These are phyloP conservation scores for Phylloscopus trochiloides DNA, from an alignment of 2,113 vertebrate species.

Conservation along the genomic window DNA sequence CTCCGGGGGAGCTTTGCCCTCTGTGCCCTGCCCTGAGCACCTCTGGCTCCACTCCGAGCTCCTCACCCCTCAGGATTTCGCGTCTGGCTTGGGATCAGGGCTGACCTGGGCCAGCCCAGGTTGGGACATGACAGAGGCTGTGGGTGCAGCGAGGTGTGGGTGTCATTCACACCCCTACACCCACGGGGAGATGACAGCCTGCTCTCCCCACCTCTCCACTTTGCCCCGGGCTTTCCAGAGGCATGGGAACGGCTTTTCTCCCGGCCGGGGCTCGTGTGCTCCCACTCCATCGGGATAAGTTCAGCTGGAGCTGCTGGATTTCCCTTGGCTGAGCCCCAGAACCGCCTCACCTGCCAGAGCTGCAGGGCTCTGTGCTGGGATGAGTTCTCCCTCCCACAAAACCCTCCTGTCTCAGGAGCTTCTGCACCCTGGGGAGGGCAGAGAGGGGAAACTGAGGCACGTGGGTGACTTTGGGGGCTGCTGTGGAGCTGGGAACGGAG, in stretches of 20 bases:
- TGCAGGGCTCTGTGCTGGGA: background rate
- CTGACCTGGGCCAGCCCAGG: background rate
- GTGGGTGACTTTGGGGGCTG: rapidly evolving
- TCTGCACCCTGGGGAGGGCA: background rate
- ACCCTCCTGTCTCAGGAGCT: rapidly evolving
- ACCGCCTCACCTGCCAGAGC: rapidly evolving
- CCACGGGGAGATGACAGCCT: background rate
- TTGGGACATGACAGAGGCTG: background rate
- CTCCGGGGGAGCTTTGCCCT: rapidly evolving
- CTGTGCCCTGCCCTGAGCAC: rapidly evolving
- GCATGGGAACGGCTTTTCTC: background rate
- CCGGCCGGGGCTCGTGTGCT: rapidly evolving
- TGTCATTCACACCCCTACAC: background rate
- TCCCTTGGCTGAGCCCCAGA: background rate
- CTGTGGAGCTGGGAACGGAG: background rate
- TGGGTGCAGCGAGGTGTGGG: background rate
- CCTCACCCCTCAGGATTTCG: rapidly evolving
- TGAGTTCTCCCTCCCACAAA: background rate
- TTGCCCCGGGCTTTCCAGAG: background rate
- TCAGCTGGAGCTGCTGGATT: background rate
- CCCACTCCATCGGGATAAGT: rapidly evolving
- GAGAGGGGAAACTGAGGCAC: background rate
- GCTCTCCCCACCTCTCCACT: background rate
- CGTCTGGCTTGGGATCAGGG: background rate
- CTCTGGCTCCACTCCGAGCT: background rate